A percentile compares a stretch with the other conserved stretches of the same genome.
These are phyloP conservation scores for Cnemophilus loriae DNA, from an alignment of 2,113 vertebrate genomes.

Conservation along the genomic window DNA sequence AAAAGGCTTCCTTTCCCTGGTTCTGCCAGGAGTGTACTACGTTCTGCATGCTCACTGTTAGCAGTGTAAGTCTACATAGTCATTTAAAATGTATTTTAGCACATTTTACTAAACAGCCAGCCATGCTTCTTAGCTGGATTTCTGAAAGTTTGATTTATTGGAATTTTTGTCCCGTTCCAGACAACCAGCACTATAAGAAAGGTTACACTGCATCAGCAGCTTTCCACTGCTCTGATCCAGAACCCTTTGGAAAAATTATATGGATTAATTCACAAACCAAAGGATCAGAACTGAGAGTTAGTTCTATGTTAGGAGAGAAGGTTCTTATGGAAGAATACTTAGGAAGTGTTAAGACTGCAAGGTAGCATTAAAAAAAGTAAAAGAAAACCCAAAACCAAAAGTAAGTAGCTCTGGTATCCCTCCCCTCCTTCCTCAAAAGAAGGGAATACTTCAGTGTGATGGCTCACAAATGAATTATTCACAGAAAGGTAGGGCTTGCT, in stretches of 20 bases:
- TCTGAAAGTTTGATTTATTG: neutral
- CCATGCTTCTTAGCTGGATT: neutral
- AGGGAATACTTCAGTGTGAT: neutral
- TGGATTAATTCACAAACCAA: neutral
- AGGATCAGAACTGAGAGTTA: neutral
- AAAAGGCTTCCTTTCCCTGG: neutral
- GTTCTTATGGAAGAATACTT: neutral
- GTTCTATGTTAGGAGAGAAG: neutral
- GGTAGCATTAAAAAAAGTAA: neutral
- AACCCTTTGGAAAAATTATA: neutral
- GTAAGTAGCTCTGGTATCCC: neutral
- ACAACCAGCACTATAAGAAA: neutral
- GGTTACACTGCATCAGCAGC: neutral
- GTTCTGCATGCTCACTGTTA: neutral
- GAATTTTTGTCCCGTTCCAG: neutral
- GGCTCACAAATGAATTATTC: conserved; percentile 10
- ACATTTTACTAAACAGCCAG: neutral
- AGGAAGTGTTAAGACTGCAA: neutral
- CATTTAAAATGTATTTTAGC: neutral
- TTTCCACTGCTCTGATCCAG: neutral
- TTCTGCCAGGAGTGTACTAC: neutral
- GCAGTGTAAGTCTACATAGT: neutral
- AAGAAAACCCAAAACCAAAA: neutral
- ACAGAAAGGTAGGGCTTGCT: neutral
- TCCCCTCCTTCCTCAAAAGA: neutral